These are phyloP conservation scores for Apostichopus californicus DNA, from an alignment of 35 echinoderm and acorn worm species.

Conservation along the genomic window DNA sequence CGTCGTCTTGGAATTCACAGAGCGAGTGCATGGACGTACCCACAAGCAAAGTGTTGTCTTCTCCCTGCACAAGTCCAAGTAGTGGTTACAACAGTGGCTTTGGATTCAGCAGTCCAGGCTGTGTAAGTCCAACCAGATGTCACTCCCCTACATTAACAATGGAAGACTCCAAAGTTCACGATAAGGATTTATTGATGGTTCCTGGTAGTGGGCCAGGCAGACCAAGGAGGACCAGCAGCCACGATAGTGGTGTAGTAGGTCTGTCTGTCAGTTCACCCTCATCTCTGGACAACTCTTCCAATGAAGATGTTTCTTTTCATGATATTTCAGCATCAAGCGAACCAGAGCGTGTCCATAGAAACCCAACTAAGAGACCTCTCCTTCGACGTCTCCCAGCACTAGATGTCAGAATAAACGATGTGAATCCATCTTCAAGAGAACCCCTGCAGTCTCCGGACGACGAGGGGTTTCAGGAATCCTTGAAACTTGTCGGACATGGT, in stretches of 20 bases:
- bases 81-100: conserved; percentile 91
- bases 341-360: not conserved
- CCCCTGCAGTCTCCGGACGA: conserved; percentile 60
- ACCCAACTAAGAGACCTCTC: conserved; percentile 26
- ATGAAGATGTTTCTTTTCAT: conserved; percentile 57
- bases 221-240: conserved; percentile 66
- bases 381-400: not conserved
- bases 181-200: conserved; percentile 44
- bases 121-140: conserved; percentile 76
- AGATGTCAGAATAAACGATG: conserved; percentile 12
- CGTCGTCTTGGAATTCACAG: conserved; percentile 33
- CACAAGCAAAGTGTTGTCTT: conserved; percentile 45
- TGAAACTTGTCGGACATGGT: not conserved
- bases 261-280: conserved; percentile 74
- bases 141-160: conserved; percentile 43
- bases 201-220: conserved; percentile 57
- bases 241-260: conserved; percentile 78
- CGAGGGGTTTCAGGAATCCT: conserved; percentile 75
- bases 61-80: conserved; percentile 79
- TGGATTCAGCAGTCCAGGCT: conserved; percentile 79
- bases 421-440: not conserved
- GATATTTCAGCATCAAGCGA: conserved; percentile 9
- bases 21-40: not conserved
- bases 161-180: conserved; percentile 49
- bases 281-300: conserved; percentile 56